Evolutionary conservation across 2,888 invertebrate species (phyloP), one percentile per base, ranked within the genome.

Genomic region (Agonopterix subpropinquella): DNA sequence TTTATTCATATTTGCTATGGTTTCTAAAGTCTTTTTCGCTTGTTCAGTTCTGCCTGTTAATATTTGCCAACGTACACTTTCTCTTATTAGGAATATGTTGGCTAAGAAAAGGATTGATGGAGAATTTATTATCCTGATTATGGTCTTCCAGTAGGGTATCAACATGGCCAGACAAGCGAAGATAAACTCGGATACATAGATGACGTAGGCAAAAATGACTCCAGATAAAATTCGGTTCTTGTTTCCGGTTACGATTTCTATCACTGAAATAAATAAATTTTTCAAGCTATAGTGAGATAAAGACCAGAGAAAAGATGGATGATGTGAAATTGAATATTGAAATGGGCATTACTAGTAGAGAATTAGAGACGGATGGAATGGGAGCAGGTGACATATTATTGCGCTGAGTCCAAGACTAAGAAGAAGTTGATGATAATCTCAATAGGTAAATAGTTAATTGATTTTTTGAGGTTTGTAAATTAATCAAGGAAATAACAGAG

Each of bases 51-150:
- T 81, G 0, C 79, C 77, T 18, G 68, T 79, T 1, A 85, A 55
- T 1, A 87, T 70, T 48, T 73, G 76, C 86, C 87, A 87, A 53
- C 86, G 58, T 0, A 80, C 78, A 45, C 85, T 86, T 50, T 87
- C 86, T 42, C 65, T 63, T 8, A 82, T 41, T 1, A 82, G 15
- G 47, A 65, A 74, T 42, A 71, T 62, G 50, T 73, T 71, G 9
- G 58, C 53, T 7, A 84, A 47, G 51, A 76, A 78, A 36, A 82
- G 45, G 2, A 83, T 53, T 3, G 72, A 62, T 0, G 86, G 86
- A 1, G 69, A 70, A 53, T 80, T 78, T 39, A 80, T 77, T n/a
- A 81, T 73, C 36, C 69, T 57, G 15, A 80, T 57, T 2, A 86
- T 58, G 0, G 61, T 69, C 51, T 80, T 81, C 86, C 86, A 86